phyloP scores from a whole-genome alignment of 2,888 invertebrate genomes.

The Hemistola chrysoprasaria region DNA sequence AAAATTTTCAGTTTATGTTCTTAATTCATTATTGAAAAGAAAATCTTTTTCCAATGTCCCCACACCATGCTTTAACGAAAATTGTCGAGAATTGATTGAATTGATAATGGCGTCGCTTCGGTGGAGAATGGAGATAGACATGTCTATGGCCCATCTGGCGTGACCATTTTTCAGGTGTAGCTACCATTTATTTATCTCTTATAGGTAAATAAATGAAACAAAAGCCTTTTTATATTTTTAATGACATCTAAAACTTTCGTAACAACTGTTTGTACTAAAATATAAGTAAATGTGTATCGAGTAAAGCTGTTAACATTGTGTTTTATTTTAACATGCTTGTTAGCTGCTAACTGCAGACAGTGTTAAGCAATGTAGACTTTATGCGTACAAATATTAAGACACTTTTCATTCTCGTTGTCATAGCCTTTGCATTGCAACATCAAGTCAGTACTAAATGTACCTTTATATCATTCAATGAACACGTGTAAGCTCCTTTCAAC shows the following conservation, averaged over 20 bases:
- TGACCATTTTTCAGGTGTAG: no score
- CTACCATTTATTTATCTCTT: no score
- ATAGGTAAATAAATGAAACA: slow-evolving; percentile 33
- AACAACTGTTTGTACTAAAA: slow-evolving; percentile 81
- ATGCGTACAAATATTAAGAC: slow-evolving; percentile 51
- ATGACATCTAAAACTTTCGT: slow-evolving; percentile 79
- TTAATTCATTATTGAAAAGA: no score
- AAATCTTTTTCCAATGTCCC: no score
- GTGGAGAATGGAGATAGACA: no score
- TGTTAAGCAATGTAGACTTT: slow-evolving; percentile 67
- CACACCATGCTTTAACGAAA: no score
- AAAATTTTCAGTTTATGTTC: no score
- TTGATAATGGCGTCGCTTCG: no score
- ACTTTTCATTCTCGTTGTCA: slow-evolving; percentile 52
- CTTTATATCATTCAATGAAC: slow-evolving; percentile 43
- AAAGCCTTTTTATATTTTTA: slow-evolving; percentile 62
- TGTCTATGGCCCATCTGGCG: no score
- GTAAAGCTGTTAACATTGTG: slow-evolving; percentile 73
- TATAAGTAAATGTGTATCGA: slow-evolving; percentile 77
- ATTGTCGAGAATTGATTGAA: no score
- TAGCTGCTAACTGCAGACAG: slow-evolving; percentile 55
- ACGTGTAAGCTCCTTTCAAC: slow-evolving; percentile 58
- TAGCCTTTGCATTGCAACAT: slow-evolving; percentile 43
- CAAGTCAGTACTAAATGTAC: slow-evolving; percentile 37
- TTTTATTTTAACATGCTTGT: slow-evolving; percentile 60